These are phyloP conservation scores for Hippocampus abdominalis DNA, from an alignment of 2,113 vertebrate genomes.

Conservation along the genomic window DNA sequence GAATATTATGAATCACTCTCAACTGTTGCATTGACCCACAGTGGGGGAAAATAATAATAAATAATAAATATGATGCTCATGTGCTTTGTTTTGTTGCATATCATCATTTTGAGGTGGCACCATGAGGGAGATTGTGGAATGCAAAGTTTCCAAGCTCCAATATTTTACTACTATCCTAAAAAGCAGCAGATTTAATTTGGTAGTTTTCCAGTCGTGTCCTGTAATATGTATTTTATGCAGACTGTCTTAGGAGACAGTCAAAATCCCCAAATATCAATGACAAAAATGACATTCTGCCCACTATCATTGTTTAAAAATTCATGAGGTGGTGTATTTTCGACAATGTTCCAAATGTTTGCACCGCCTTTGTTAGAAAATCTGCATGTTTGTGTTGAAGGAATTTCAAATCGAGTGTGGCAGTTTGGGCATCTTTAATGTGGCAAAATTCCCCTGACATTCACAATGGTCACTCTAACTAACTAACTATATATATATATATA, in stretches of 20 bases:
- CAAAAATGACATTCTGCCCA: too few species aligned
- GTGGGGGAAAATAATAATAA: slow-evolving; percentile 2
- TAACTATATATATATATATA: too few species aligned
- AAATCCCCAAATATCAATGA: neutral
- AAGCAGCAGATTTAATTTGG: slow-evolving; percentile 4
- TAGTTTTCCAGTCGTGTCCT: neutral
- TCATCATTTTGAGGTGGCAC: slow-evolving; percentile 13
- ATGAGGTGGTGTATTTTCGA: too few species aligned
- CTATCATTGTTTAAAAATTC: too few species aligned
- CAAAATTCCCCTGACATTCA: too few species aligned
- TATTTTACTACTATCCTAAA: neutral
- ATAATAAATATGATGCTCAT: neutral
- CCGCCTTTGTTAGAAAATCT: too few species aligned
- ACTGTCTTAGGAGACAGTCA: neutral
- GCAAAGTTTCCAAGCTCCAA: slow-evolving; percentile 3
- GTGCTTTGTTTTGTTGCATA: neutral
- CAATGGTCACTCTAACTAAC: too few species aligned
- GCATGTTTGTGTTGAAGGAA: too few species aligned
- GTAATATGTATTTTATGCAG: neutral
- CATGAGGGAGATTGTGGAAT: neutral
- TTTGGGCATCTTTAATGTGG: too few species aligned
- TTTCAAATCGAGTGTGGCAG: too few species aligned
- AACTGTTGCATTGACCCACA: slow-evolving; percentile 18
- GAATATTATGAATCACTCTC: slow-evolving; percentile 29
- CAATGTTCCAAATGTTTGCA: too few species aligned